Evolutionary conservation across 2,113 vertebrate genomes (phyloP), one percentile per base, ranked within the genome.

Genomic region (Nipponia nippon): DNA sequence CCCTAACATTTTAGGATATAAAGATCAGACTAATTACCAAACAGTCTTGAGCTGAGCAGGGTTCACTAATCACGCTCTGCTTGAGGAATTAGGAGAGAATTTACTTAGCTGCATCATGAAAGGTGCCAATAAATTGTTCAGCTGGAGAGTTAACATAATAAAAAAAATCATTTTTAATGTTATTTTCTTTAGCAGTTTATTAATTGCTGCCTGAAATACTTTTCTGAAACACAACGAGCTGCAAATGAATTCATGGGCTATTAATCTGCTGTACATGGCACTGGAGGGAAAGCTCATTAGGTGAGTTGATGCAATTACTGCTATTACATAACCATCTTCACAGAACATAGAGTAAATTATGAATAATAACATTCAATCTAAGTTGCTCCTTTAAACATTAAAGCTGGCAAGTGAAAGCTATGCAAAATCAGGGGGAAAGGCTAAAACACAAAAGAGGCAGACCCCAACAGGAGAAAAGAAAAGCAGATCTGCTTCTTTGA

Each of bases 161-260:
- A 88, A 91, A 96, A 98, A 96, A 94, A 92, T 95, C 55, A 94
- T 94, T 97, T 91, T 96, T 92, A 90, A 89, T 91, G 85, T 95
- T 97, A 96, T 96, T 97, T 97, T 97, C 96, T 92, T 93, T 96
- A 94, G 72, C 78, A 93, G 71, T 95, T 96, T 97, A 96, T 98
- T 97, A 97, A 96, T 96, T 98, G 96, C 96, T 95, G 95, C 85
- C 78, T 97, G 91, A 97, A 97, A 97, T 93, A 90, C 82, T 96
- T 97, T 98, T 96, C 93, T 94, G 93, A 98, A 97, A 94, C 93
- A 97, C 95, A 97, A 96, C 78, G 94, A 95, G 94, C 95, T 97
- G 95, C 97, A 98, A 97, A 97, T 96, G 96, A 97, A 97, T 97
- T 96, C 97, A 93, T 62, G 96, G 97, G 95, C 97, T 98, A 97